A percentile compares a stretch with the other conserved stretches of the same genome.
These are phyloP conservation scores for Diplogasteroides magnus DNA, from an alignment of 1,140 invertebrate genomes.

Conservation along the genomic window DNA sequence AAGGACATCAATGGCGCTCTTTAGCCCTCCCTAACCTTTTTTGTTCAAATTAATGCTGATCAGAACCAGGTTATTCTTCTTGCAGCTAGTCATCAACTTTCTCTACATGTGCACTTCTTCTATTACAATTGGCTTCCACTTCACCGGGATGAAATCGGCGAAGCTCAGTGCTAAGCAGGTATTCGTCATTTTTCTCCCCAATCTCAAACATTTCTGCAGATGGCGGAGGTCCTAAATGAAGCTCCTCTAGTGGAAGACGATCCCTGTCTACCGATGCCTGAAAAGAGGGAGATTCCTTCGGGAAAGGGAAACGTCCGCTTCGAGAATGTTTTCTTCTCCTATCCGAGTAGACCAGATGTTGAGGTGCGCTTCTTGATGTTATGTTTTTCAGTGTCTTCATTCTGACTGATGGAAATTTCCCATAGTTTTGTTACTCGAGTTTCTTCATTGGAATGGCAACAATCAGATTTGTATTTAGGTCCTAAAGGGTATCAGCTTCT, in stretches of 20 bases:
- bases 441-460: no score
- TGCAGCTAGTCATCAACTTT: conserved; percentile 51
- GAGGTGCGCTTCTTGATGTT: no score
- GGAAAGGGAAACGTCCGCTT: conserved; percentile 52
- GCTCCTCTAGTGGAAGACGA: conserved; percentile 41
- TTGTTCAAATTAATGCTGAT: no score
- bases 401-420: no score
- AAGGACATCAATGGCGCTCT: no score
- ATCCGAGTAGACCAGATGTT: conserved; percentile 58
- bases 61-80: no score
- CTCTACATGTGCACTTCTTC: conserved; percentile 53
- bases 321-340: conserved; percentile 57
- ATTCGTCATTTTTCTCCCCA: background rate
- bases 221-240: conserved; percentile 34
- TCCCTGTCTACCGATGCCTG: background rate
- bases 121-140: conserved; percentile 50
- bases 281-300: background rate
- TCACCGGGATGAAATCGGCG: conserved; percentile 45
- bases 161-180: conserved; percentile 42
- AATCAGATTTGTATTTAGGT: no score
- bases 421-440: no score
- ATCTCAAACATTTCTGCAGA: background rate
- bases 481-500: conserved; percentile 31
- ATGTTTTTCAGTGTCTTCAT: no score
- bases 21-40: no score